phyloP scores from a whole-genome alignment of 2,888 invertebrate species.

The Corythucha ciliata region DNA sequence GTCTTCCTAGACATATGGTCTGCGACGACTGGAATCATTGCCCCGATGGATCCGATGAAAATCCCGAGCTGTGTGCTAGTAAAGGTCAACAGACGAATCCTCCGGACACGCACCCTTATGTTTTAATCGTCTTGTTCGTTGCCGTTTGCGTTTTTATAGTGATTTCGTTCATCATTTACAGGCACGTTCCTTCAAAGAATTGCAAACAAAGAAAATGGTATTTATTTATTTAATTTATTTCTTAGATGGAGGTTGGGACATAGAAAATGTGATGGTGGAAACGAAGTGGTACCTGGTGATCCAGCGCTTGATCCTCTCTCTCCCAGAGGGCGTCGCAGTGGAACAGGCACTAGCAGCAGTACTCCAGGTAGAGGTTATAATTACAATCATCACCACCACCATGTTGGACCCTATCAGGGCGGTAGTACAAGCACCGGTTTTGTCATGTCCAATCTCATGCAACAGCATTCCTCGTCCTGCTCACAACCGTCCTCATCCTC shows the following conservation, averaged over 20 bases:
- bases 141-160: slow-evolving; percentile 15
- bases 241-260: too few species aligned
- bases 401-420: slow-evolving; percentile 10
- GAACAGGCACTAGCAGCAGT: slow-evolving; percentile 5
- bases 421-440: slow-evolving; percentile 10
- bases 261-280: slow-evolving; percentile 12
- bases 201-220: too few species aligned
- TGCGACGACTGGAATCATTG: slow-evolving; percentile 74
- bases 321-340: slow-evolving; percentile 41
- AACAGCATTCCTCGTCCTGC: slow-evolving; percentile 24
- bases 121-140: slow-evolving; percentile 21
- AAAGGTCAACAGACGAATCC: slow-evolving; percentile 13
- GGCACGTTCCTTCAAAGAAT: too few species aligned
- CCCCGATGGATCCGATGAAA: slow-evolving; percentile 71
- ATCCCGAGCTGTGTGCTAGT: slow-evolving; percentile 51
- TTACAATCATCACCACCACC: too few species aligned
- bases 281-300: slow-evolving; percentile 45
- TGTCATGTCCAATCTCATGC: slow-evolving; percentile 15
- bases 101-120: slow-evolving; percentile 23
- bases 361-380: too few species aligned
- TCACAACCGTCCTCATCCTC: slow-evolving; percentile 36
- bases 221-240: too few species aligned
- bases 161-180: slow-evolving; percentile 24
- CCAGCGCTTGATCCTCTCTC: slow-evolving; percentile 58
- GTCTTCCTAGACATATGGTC: slow-evolving; percentile 55